These are phyloP conservation scores for Phyto melanocephala DNA, from an alignment of 2,888 invertebrate genomes.

Conservation along the genomic window DNA sequence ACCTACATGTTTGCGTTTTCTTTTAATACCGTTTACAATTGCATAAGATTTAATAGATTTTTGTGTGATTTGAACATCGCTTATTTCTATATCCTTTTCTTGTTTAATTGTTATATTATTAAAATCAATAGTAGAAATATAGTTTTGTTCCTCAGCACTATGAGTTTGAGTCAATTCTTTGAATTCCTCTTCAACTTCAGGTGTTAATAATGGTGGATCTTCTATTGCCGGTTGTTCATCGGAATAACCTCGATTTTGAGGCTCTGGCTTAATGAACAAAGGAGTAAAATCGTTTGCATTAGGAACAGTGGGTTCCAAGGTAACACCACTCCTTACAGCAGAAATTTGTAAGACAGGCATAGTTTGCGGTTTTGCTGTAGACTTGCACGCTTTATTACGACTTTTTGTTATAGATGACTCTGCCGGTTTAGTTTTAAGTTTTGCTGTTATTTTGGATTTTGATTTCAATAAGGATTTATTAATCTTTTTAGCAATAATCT, in stretches of 20 bases:
- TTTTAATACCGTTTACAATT: slow-evolving; percentile 52
- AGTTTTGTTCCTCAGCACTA: slow-evolving; percentile 69
- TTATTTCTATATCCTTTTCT: slow-evolving; percentile 74
- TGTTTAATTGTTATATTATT: slow-evolving; percentile 74
- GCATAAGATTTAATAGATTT: slow-evolving; percentile 17
- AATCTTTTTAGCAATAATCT: slow-evolving; percentile 21
- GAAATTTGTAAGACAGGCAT: slow-evolving; percentile 68
- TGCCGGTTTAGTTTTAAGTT: neutral
- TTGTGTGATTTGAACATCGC: slow-evolving; percentile 58
- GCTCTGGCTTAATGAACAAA: slow-evolving; percentile 72
- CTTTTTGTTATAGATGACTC: slow-evolving; percentile 27
- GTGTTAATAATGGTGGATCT: neutral
- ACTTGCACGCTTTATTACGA: slow-evolving; percentile 64
- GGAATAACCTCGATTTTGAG: slow-evolving; percentile 71
- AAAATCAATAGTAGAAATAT: slow-evolving; percentile 72
- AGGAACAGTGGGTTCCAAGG: slow-evolving; percentile 42
- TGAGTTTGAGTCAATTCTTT: neutral
- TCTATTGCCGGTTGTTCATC: slow-evolving; percentile 66
- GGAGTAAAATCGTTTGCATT: slow-evolving; percentile 43
- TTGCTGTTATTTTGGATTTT: slow-evolving; percentile 13
- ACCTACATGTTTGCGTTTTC: slow-evolving; percentile 28
- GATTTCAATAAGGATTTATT: neutral
- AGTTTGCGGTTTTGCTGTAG: slow-evolving; percentile 53
- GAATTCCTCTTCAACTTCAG: neutral
- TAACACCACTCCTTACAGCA: slow-evolving; percentile 68